Conservation (phyloP, 1,140 invertebrate genomes). For the Stenopsyche tienmushanensis region DNA sequence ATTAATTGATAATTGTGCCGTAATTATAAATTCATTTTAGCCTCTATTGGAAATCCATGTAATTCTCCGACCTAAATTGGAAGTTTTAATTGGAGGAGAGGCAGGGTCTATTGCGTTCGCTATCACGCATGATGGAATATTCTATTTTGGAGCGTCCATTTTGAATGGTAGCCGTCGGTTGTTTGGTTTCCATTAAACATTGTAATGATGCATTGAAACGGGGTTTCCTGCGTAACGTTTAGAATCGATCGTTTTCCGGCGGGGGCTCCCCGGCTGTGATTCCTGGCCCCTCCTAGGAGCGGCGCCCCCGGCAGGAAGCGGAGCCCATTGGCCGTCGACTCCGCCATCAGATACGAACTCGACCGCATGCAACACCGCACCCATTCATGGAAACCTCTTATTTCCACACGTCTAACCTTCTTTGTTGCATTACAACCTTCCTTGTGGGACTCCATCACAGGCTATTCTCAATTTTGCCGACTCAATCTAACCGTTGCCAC, state of each 20-base stretch:
- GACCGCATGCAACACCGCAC: background rate
- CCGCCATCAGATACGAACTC: background rate
- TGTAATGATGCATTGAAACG: background rate
- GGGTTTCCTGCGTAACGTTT: background rate
- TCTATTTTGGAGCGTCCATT: too few relatives aligned
- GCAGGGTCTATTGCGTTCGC: too few relatives aligned
- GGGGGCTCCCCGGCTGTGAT: background rate
- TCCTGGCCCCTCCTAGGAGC: background rate
- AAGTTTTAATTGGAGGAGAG: too few relatives aligned
- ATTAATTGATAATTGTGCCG: background rate
- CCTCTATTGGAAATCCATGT: background rate
- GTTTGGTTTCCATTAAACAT: background rate
- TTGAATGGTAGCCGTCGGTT: too few relatives aligned
- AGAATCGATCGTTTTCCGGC: background rate
- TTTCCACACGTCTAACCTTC: too few relatives aligned
- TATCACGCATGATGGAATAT: too few relatives aligned
- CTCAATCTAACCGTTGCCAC: too few relatives aligned
- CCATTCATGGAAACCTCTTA: too few relatives aligned
- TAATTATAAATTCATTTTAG: background rate
- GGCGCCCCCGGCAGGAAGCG: background rate
- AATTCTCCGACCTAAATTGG: too few relatives aligned
- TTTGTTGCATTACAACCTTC: too few relatives aligned
- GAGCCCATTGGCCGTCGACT: background rate
- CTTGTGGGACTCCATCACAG: too few relatives aligned
- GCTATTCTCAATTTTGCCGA: too few relatives aligned